Percentiles rank a stretch among this genome's conserved stretches.
Conservation (phyloP, 2,797 vertebrate species). For the Otolemur crassicaudatus region DNA sequence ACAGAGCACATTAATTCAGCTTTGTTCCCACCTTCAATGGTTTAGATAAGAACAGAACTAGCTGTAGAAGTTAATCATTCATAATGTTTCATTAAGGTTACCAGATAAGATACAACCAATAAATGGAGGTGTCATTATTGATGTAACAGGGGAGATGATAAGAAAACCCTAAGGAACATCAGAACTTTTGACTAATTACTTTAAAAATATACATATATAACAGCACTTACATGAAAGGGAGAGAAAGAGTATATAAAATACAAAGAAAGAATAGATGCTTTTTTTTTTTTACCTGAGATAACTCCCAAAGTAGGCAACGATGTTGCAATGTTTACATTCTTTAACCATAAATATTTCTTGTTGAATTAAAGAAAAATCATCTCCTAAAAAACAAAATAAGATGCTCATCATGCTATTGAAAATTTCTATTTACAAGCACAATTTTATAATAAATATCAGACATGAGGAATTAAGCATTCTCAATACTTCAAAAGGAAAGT, state of each 20-base stretch:
- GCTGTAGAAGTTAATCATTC: conserved; percentile 28
- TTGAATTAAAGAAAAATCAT: conserved; percentile 99
- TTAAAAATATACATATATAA: background rate
- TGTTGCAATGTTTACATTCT: conserved; percentile 98
- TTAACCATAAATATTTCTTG: conserved; percentile 99
- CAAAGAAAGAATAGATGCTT: background rate
- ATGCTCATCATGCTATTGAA: background rate
- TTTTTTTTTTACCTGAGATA: conserved; percentile 95
- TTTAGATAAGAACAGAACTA: background rate
- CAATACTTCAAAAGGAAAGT: background rate
- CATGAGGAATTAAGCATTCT: conserved; percentile 40
- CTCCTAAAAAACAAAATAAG: conserved; percentile 91
- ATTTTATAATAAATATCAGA: conserved; percentile 17
- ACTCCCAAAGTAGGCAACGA: conserved; percentile 99
- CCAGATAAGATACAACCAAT: background rate
- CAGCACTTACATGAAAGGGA: background rate
- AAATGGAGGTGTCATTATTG: background rate
- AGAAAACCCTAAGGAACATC: background rate
- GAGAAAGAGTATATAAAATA: background rate
- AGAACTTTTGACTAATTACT: background rate
- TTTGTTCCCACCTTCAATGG: background rate
- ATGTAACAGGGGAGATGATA: background rate
- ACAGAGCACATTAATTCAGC: background rate
- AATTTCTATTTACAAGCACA: background rate
- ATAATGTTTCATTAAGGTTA: conserved; percentile 28